These are phyloP conservation scores for Ganaspis sp. DNA, from an alignment of 1,140 invertebrate genomes.

Conservation along the genomic window DNA sequence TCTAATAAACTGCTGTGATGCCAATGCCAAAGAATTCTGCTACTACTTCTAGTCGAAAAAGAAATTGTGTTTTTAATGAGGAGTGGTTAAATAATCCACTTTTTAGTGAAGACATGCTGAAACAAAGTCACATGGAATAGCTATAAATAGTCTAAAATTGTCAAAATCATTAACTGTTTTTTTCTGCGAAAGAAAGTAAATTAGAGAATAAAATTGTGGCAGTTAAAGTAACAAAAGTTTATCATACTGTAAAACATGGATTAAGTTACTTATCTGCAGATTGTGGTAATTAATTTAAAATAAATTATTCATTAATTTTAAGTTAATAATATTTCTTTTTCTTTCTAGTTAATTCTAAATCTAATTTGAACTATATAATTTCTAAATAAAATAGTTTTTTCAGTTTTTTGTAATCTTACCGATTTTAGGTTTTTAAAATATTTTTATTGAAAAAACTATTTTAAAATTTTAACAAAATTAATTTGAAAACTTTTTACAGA, in stretches of 20 bases:
- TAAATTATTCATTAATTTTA: too few relatives aligned
- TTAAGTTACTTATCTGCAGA: conserved; percentile 38
- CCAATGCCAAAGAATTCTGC: background rate
- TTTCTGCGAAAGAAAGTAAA: conserved; percentile 4
- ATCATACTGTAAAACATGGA: conserved; percentile 40
- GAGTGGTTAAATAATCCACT: conserved; percentile 25
- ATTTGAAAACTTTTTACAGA: background rate
- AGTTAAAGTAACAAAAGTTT: conserved; percentile 36
- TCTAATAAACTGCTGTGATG: background rate
- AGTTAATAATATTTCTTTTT: too few relatives aligned
- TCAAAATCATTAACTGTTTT: background rate
- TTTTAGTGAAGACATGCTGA: conserved; percentile 8
- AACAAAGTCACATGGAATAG: background rate
- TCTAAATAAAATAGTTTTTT: background rate
- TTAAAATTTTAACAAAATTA: background rate
- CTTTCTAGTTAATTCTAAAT: too few relatives aligned
- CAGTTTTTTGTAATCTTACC: background rate
- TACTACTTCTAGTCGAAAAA: background rate
- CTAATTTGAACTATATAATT: too few relatives aligned
- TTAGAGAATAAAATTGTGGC: conserved; percentile 36
- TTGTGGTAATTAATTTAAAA: conserved; percentile 26
- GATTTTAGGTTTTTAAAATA: too few relatives aligned
- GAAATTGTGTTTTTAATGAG: conserved; percentile 30
- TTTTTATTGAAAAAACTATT: background rate
- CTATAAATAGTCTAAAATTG: background rate